A percentile compares a stretch with the other conserved stretches of the same genome.
Conservation (phyloP, 2,113 vertebrate species). For the Gnathonemus echidnorhynchus region DNA sequence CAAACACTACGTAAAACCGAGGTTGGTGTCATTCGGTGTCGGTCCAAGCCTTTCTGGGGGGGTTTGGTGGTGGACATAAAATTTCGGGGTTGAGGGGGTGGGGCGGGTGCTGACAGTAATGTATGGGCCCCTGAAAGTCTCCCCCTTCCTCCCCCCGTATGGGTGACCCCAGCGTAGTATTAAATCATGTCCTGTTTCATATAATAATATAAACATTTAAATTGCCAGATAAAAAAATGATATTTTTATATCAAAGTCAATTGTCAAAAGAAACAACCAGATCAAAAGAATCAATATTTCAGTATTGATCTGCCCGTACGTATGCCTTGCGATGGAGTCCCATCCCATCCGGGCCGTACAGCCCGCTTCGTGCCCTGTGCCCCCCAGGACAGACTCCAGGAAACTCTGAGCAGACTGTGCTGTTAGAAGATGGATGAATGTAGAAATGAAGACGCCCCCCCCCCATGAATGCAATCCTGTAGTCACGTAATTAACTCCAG, state of each 20-base stretch:
- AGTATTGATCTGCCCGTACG: not conserved
- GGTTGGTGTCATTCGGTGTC: not conserved
- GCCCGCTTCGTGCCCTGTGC: not conserved
- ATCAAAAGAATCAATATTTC: not conserved
- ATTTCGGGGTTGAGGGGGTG: not conserved
- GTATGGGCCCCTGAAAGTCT: not conserved
- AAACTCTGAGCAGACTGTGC: not conserved
- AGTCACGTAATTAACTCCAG: not conserved
- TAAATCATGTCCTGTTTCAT: not conserved
- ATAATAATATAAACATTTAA: not conserved
- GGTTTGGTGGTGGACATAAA: not conserved
- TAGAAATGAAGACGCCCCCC: not conserved
- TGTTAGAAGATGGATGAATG: not conserved
- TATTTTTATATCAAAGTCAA: not conserved
- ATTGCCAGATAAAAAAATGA: not conserved
- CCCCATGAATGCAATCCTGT: not conserved
- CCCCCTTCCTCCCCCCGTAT: not conserved
- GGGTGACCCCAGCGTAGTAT: not conserved
- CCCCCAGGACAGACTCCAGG: not conserved
- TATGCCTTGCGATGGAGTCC: not conserved
- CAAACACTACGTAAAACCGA: not conserved
- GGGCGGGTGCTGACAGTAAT: not conserved
- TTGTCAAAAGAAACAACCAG: not conserved
- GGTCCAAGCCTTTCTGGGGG: not conserved
- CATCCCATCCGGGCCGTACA: not conserved